A percentile compares a stretch with the other conserved stretches of the same genome.
These are phyloP conservation scores for Acanthis flammea DNA, from an alignment of 2,797 vertebrate genomes.

Conservation along the genomic window DNA sequence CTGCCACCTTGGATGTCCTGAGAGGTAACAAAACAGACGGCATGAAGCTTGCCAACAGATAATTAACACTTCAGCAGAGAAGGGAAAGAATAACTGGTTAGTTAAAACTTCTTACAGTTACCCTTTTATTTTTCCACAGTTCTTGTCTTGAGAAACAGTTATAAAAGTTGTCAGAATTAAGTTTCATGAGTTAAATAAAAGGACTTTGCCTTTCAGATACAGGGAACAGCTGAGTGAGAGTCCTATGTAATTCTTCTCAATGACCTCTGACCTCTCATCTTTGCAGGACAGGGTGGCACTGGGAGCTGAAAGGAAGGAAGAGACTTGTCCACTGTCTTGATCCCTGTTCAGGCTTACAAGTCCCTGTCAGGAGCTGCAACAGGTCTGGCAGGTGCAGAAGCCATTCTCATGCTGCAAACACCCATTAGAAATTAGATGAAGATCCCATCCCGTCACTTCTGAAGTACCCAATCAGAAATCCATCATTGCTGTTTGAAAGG, in stretches of 20 bases:
- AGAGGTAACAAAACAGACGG: neutral
- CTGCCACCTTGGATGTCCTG: neutral
- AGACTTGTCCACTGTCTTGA: neutral
- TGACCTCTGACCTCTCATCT: neutral
- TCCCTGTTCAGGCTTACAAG: neutral
- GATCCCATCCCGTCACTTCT: neutral
- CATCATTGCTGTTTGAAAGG: neutral
- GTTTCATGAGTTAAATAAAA: neutral
- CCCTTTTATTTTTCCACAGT: neutral
- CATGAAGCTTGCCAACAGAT: neutral
- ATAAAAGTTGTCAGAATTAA: neutral
- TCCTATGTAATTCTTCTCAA: neutral
- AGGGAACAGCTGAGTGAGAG: neutral
- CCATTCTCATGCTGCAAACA: neutral
- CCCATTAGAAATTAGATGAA: neutral
- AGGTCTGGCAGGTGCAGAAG: neutral
- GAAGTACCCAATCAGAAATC: neutral
- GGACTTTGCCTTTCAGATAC: neutral
- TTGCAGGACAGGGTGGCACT: fast-evolving
- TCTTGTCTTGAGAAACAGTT: neutral
- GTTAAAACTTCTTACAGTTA: neutral
- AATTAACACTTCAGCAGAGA: neutral
- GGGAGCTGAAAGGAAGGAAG: neutral
- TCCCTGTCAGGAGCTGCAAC: neutral
- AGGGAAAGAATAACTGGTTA: neutral